Conservation (phyloP, 2,888 invertebrate species). For the Seira musarum region DNA sequence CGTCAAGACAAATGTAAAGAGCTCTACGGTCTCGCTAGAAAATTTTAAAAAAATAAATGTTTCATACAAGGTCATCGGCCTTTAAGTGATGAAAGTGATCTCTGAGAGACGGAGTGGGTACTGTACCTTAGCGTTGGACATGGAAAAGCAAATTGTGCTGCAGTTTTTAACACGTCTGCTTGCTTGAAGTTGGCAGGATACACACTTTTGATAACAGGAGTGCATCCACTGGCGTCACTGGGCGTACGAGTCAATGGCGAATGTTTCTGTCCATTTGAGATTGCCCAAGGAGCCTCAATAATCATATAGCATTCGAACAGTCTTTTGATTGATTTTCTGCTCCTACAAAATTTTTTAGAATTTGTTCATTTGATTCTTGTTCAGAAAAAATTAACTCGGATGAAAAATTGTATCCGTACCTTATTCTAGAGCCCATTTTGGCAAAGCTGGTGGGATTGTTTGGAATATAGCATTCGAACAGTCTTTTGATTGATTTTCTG, state of each 20-base stretch:
- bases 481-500: slow-evolving; percentile 57
- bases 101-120: not conserved
- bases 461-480: slow-evolving; percentile 53
- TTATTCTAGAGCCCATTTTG: slow-evolving; percentile 63
- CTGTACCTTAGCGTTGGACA: slow-evolving; percentile 83
- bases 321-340: slow-evolving; percentile 59
- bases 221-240: slow-evolving; percentile 14
- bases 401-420: slow-evolving; percentile 40
- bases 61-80: not conserved
- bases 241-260: not conserved
- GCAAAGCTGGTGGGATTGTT: too few relatives aligned
- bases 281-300: slow-evolving; percentile 63
- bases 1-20: slow-evolving; percentile 97
- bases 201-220: slow-evolving; percentile 51
- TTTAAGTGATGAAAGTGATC: not conserved
- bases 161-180: slow-evolving; percentile 87
- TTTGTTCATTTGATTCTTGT: not conserved
- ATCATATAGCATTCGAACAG: slow-evolving; percentile 66
- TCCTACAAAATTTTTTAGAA: slow-evolving; percentile 36
- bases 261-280: slow-evolving; percentile 20
- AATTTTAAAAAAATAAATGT: not conserved
- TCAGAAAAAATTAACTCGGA: not conserved
- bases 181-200: slow-evolving; percentile 89
- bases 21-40: slow-evolving; percentile 86
- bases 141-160: slow-evolving; percentile 94